phyloP scores from a whole-genome alignment of 2,113 vertebrate genomes.

The Chionodraco myersi region DNA sequence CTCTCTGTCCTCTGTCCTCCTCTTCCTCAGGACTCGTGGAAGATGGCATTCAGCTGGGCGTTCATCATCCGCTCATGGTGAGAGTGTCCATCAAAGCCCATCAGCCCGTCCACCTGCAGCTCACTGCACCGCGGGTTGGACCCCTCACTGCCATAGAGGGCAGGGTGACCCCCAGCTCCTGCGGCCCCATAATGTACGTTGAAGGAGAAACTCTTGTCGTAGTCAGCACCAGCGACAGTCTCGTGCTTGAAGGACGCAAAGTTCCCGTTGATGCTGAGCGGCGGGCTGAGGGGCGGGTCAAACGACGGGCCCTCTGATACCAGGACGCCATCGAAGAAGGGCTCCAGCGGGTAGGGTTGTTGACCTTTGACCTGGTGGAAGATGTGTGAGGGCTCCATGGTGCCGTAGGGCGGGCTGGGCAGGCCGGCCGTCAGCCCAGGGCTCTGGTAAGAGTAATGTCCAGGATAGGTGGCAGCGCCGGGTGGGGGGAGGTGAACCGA shows the following conservation, averaged over 20 bases:
- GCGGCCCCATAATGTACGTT: constrained; percentile 92
- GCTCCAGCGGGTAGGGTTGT: constrained; percentile 89
- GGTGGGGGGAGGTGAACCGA: constrained; percentile 86
- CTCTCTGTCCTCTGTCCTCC: constrained; percentile 28
- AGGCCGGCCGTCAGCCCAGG: constrained; percentile 94
- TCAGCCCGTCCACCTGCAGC: constrained; percentile 90
- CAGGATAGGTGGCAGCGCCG: constrained; percentile 84
- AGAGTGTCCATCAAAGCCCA: constrained; percentile 93
- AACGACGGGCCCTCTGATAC: constrained; percentile 93
- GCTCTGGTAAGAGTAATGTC: constrained; percentile 92
- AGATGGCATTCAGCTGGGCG: constrained; percentile 96
- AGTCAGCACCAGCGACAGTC: constrained; percentile 81
- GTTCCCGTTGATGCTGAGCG: constrained; percentile 97
- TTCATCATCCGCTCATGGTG: constrained; percentile 96
- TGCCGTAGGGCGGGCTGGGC: constrained; percentile 96
- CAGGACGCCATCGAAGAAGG: constrained; percentile 92
- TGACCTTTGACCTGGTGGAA: constrained; percentile 93
- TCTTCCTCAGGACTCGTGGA: constrained; percentile 90
- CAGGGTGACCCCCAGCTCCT: constrained; percentile 84
- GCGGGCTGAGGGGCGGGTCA: constrained; percentile 95
- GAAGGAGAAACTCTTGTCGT: constrained; percentile 95
- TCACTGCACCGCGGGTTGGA: constrained; percentile 85
- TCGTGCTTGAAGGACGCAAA: constrained; percentile 99
- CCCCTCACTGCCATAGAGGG: constrained; percentile 85
- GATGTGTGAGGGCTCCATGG: constrained; percentile 97